Percentiles rank a stretch among this genome's conserved stretches.
Conservation (phyloP, 2,888 invertebrate genomes). For the Epiblema foenella region DNA sequence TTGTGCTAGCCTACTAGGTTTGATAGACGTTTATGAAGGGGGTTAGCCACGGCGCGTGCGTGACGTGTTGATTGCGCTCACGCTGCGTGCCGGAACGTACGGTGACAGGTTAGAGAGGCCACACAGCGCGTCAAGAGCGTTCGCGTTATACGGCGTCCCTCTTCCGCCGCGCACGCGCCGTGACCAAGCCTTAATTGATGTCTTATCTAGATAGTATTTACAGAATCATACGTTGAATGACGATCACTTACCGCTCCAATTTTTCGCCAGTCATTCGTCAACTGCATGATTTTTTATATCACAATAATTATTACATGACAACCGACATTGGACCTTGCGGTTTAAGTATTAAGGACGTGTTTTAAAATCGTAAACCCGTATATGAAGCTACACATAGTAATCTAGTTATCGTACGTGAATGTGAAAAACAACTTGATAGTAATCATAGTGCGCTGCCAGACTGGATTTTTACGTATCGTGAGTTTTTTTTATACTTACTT, state of each 20-base stretch:
- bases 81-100: too few species aligned
- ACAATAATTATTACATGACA: constrained; percentile 4
- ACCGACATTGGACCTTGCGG: neutral
- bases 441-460: neutral
- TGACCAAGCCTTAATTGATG: neutral
- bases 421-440: constrained; percentile 14
- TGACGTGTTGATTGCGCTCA: too few species aligned
- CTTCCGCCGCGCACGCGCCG: too few species aligned
- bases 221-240: neutral
- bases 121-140: too few species aligned
- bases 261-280: neutral
- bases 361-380: neutral
- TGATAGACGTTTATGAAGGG: too few species aligned
- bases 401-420: neutral
- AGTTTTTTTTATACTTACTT: neutral
- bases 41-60: too few species aligned
- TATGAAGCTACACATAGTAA: neutral
- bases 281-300: constrained; percentile 19
- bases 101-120: too few species aligned
- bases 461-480: constrained; percentile 2
- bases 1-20: too few species aligned
- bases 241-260: neutral
- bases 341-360: neutral
- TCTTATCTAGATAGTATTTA: constrained; percentile 4
- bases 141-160: too few species aligned